These are phyloP conservation scores for Micronisus gabar DNA, from an alignment of 2,113 vertebrate species.

Conservation along the genomic window DNA sequence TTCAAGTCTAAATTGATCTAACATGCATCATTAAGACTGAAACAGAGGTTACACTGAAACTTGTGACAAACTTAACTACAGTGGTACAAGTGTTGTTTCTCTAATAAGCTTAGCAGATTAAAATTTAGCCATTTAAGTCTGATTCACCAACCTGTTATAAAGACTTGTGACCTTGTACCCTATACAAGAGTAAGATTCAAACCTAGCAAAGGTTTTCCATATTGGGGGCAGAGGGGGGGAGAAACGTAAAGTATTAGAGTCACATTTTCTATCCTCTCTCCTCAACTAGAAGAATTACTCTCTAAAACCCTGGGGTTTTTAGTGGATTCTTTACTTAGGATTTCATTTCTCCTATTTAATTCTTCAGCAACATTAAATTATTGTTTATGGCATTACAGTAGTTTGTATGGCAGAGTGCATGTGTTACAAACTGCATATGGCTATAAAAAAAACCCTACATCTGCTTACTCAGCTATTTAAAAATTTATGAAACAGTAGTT, in stretches of 20 bases:
- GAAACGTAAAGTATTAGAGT: background rate
- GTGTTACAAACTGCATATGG: background rate
- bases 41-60: background rate
- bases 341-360: background rate
- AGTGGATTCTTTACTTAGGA: background rate
- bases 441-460: background rate
- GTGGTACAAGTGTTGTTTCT: background rate
- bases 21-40: background rate
- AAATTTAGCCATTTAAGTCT: constrained; percentile 44
- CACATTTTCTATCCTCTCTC: background rate
- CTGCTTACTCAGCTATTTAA: background rate
- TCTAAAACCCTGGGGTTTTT: background rate
- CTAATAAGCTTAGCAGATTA: constrained; percentile 56
- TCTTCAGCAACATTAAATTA: background rate
- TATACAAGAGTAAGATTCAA: background rate
- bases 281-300: background rate
- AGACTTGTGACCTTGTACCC: constrained; percentile 22
- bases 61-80: constrained; percentile 16
- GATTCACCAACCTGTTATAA: constrained; percentile 6
- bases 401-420: background rate
- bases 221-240: too few relatives aligned
- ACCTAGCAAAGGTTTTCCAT: background rate
- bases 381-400: background rate
- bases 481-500: background rate
- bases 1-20: background rate